Evolutionary conservation across 2,113 vertebrate genomes (phyloP), one percentile per base, ranked within the genome.

Genomic region (Paracanthobrama guichenoti): DNA sequence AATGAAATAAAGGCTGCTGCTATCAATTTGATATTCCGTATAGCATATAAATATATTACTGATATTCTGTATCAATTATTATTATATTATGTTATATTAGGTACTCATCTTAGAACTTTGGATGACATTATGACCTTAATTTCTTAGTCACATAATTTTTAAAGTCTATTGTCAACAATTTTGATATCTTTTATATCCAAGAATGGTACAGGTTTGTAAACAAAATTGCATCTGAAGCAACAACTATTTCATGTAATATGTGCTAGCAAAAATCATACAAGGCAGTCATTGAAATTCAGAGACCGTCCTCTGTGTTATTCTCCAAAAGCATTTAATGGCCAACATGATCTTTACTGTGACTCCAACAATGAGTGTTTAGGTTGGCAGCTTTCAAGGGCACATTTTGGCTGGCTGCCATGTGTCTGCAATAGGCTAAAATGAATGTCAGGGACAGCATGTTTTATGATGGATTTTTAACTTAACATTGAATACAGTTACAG

Each of bases 261-360:
- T 60, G 31, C 12, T 18, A 55, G 22, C 72, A 31, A 69, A 0
- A 18, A 67, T 57, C 64, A 39, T 55, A 42, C 20, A 44, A 87
- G 76, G 10, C 64, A 75, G 77, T 74, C 72, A 84, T 87, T 88
- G 79, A 86, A 81, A 88, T 89, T 85, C 87, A 86, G 73, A 78
- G 46, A 8, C 44, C 20, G 87, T 73, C 48, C 79, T 67, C 22
- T 18, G 14, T 50, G 73, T 83, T 81, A 79, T 24, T 80, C 79
- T 84, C 20, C 78, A 78, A 86, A 90, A 89, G 85, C 81, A 88
- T 85, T 59, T 69, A 84, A 72, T 71, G 77, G 83, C 46, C n/a
- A 71, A 67, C 86, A 75, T 85, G 88, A 83, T 81, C 82, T 82
- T 83, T 79, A 83, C 80, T 50, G 81, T 39, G 85, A 79, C 83